Conservation (phyloP, 1,140 invertebrate genomes). For the Sesamia nonagrioides region DNA sequence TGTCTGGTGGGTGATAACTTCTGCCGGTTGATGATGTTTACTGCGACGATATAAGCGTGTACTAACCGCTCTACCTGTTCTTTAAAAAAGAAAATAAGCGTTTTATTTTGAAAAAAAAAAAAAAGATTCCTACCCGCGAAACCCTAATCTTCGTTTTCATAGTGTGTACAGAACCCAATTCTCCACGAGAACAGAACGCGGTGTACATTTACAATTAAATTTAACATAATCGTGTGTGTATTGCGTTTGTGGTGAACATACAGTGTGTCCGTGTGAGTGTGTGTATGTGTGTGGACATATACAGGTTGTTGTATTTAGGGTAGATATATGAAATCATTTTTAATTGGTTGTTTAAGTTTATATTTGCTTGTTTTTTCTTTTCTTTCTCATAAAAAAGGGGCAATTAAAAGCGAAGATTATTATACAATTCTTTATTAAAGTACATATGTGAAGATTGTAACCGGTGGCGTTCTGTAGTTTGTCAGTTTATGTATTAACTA, state of each 20-base stretch:
- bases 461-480: no score
- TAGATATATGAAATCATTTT: not conserved
- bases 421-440: no score
- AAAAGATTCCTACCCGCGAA: not conserved
- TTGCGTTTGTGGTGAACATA: not conserved
- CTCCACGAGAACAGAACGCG: slow-evolving; percentile 31
- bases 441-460: no score
- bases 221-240: slow-evolving; percentile 51
- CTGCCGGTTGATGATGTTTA: no score
- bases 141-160: slow-evolving; percentile 36
- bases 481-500: no score
- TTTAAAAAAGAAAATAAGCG: not conserved
- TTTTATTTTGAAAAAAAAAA: not conserved
- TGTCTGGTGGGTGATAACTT: no score
- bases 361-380: not conserved
- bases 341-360: no score
- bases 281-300: not conserved
- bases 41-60: no score
- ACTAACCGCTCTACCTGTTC: no score
- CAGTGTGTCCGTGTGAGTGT: not conserved
- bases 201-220: slow-evolving; percentile 66
- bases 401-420: no score
- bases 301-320: slow-evolving; percentile 12
- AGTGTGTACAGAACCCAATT: slow-evolving; percentile 25
- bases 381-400: not conserved